These are phyloP conservation scores for Hippoglossus hippoglossus DNA, from an alignment of 2,797 vertebrate genomes.

Conservation along the genomic window DNA sequence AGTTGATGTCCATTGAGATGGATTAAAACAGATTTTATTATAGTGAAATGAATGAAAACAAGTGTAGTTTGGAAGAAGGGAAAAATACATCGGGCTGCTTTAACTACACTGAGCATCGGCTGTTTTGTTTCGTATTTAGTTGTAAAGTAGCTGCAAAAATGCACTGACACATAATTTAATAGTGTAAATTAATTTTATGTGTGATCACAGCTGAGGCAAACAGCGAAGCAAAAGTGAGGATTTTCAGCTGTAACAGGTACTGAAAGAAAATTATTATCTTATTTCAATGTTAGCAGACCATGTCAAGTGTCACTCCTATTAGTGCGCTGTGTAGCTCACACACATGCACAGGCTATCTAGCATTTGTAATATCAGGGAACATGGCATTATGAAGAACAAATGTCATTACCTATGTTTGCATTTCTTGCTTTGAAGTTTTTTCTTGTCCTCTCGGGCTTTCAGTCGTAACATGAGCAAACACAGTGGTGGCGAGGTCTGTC, in stretches of 20 bases:
- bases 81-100: neutral
- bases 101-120: no score
- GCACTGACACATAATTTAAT: neutral
- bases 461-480: constrained; percentile 74
- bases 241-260: constrained; percentile 3
- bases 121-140: neutral
- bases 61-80: neutral
- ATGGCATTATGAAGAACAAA: constrained; percentile 62
- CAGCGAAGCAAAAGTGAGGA: neutral
- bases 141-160: neutral
- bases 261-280: constrained; percentile 9
- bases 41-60: neutral
- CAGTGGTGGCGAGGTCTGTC: constrained; percentile 71
- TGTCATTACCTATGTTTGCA: constrained; percentile 70
- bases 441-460: constrained; percentile 71
- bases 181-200: neutral
- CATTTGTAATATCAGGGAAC: constrained; percentile 47
- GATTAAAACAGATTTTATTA: neutral
- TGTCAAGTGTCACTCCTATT: constrained; percentile 14
- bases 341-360: constrained; percentile 39
- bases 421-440: constrained; percentile 69
- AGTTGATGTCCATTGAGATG: neutral
- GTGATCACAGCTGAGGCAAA: constrained; percentile 6
- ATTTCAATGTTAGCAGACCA: neutral
- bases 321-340: constrained; percentile 16